These are phyloP conservation scores for Albula glossodonta DNA, from an alignment of 2,113 vertebrate species.

Conservation along the genomic window DNA sequence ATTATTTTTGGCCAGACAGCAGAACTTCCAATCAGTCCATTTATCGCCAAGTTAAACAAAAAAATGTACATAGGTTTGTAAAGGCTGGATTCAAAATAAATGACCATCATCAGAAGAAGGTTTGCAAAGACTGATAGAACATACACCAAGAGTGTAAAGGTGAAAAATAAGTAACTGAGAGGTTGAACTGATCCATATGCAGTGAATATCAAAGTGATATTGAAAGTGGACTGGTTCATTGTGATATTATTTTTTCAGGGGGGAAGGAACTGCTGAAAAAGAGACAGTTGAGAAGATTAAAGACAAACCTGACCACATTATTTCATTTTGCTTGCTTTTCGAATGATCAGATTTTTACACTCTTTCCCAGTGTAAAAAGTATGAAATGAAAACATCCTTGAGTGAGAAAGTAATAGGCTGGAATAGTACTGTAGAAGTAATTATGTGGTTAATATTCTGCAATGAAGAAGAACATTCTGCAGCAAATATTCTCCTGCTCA, in stretches of 20 bases:
- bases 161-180: conserved; percentile 38
- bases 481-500: no score
- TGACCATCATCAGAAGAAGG: conserved; percentile 43
- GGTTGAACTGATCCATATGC: conserved; percentile 43
- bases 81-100: conserved; percentile 47
- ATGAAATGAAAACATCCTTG: no score
- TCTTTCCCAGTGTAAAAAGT: no score
- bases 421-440: no score
- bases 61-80: conserved; percentile 60
- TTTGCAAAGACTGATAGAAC: conserved; percentile 46
- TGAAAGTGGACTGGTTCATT: conserved; percentile 21
- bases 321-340: no score
- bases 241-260: neutral
- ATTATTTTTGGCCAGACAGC: conserved; percentile 52
- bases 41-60: conserved; percentile 52
- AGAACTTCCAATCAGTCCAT: conserved; percentile 51
- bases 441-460: no score
- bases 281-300: no score
- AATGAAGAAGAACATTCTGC: no score
- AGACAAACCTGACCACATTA: no score
- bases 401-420: no score
- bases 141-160: conserved; percentile 42
- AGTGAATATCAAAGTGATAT: conserved; percentile 44
- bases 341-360: no score
- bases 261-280: neutral